Conservation (phyloP, 1,140 invertebrate species). For the Pseudoatta argentina region DNA sequence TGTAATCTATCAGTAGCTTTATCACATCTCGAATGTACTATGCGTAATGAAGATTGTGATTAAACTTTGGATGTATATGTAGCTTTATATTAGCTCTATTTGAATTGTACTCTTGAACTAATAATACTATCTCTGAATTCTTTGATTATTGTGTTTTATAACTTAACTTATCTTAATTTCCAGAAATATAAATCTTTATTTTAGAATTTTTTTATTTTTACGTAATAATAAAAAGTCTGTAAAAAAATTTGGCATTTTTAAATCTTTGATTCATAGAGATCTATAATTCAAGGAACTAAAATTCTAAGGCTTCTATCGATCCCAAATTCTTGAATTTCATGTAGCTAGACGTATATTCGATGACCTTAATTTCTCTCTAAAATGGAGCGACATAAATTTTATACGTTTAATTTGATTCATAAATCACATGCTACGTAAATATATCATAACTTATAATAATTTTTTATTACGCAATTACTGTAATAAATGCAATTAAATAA, state of each 20-base stretch:
- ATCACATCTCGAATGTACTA: slow-evolving; percentile 3
- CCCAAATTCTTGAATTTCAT: slow-evolving; percentile 6
- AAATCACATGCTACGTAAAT: background rate
- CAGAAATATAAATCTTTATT: background rate
- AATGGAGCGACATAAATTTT: background rate
- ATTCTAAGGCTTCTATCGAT: slow-evolving; percentile 24
- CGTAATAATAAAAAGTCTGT: background rate
- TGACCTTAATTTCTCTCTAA: slow-evolving; percentile 47
- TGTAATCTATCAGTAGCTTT: background rate
- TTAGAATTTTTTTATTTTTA: background rate
- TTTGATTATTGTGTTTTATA: background rate
- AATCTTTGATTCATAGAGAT: background rate
- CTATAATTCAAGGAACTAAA: background rate
- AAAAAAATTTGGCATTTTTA: background rate
- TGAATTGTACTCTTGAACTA: background rate
- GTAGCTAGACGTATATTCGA: background rate
- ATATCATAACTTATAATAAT: background rate
- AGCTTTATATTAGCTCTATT: background rate
- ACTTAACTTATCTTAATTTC: background rate
- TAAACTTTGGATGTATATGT: background rate
- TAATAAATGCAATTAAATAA: no score
- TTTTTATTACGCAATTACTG: slow-evolving; percentile 6
- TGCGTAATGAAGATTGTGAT: background rate
- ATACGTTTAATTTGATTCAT: slow-evolving; percentile 24
- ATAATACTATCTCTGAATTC: background rate